Base-by-base conservation (phyloP, 1,140 invertebrate genomes). In the roundworm (Caenorhabditis elegans) region DNA sequence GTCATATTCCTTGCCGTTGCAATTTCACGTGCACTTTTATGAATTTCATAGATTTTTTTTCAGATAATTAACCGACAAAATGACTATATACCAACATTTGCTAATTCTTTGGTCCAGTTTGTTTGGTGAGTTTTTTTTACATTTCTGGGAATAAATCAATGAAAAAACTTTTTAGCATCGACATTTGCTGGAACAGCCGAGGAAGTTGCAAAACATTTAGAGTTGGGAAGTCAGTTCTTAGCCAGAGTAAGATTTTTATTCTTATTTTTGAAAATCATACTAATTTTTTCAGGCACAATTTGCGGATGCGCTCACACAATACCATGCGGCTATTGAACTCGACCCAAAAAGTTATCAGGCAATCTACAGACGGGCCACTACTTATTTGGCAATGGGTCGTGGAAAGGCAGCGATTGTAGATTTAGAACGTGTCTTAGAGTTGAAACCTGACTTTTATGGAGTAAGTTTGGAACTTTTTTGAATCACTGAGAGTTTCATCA, bases 311-410 rank as follows among this genome's bases (percentile, higher is more conserved):
- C 90, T 99, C 31, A 94, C 94, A 60, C 96, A 99, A 90, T 99
- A 97, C 92, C 97, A 99, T 93, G 94, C 95, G 79, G 98, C 97
- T 86, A 95, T 99, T 88, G 96, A 98, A 91, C 95, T 94, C 19
- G 97, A 99, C 92, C 95, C 96, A 39, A 93, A 92, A 77, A 98
- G 98, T 91, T 99, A 98, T 90, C 92, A 98, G 87, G 97, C 95
- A 78, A 96, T 91, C 78, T 92, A 91, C 85, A 87, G 90, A 80
- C 92, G 97, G 88, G 97, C 96, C 15, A 98, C 97, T 10, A 96
- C 98, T 0, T 98, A 96, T 90, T 92, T 99, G 89, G 97, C 96
- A 11, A 91, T 98, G 83, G 96, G 96, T 36, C 98, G 97, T 92
- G 94, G 96, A 0, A 96, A 96, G 87, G 94, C 96, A 88, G 97